These are phyloP conservation scores for Odobenus rosmarus DNA, from an alignment of 2,113 vertebrate species.

Conservation along the genomic window DNA sequence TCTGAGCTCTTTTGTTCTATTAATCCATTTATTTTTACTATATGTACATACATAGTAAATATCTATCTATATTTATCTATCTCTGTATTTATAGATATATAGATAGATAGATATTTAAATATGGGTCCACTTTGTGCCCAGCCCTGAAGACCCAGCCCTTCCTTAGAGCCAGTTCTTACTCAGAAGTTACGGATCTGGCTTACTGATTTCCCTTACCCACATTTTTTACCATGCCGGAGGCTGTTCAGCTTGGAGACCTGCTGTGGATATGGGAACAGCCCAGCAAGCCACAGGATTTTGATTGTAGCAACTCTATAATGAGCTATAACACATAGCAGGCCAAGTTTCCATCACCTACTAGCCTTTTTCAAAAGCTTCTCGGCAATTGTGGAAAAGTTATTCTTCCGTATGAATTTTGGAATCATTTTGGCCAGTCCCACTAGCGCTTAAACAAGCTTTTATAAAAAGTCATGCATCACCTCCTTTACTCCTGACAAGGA, in stretches of 20 bases:
- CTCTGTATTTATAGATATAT: background rate
- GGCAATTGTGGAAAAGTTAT: background rate
- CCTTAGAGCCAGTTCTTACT: slow-evolving; percentile 26
- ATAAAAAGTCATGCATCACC: background rate
- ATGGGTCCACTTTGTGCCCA: background rate
- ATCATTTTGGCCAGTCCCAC: background rate
- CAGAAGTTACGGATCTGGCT: slow-evolving; percentile 22
- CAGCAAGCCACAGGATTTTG: background rate
- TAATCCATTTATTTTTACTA: background rate
- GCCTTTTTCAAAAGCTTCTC: background rate
- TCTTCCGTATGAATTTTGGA: background rate
- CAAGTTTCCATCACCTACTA: background rate
- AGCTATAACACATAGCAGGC: background rate
- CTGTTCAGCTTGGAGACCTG: slow-evolving; percentile 39
- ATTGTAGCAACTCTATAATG: background rate
- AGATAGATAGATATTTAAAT: background rate
- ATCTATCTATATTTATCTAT: background rate
- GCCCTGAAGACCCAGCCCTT: background rate
- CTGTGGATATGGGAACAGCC: background rate
- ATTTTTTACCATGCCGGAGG: background rate
- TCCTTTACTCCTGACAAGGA: background rate
- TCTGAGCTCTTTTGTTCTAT: background rate
- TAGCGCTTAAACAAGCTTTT: background rate
- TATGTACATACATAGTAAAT: background rate
- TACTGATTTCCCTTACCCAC: slow-evolving; percentile 6